These are phyloP conservation scores for Platorchestia sp. DNA, from an alignment of 1,140 invertebrate genomes.

Conservation along the genomic window DNA sequence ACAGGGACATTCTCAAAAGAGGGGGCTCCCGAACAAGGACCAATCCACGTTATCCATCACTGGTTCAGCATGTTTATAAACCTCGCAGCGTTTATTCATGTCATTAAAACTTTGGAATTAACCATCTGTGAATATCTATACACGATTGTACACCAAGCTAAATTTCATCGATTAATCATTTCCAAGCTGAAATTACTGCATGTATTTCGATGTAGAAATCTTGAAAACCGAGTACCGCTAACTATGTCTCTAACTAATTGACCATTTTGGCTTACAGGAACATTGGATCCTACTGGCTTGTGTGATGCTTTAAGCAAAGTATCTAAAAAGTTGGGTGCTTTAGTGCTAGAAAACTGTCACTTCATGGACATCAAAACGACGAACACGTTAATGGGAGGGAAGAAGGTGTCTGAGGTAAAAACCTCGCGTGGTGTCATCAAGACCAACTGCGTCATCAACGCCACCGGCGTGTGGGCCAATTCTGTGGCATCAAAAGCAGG, in stretches of 20 bases:
- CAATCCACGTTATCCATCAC: too few species aligned
- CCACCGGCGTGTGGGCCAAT: slow-evolving; percentile 81
- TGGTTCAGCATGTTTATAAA: too few species aligned
- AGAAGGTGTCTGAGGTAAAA: slow-evolving; percentile 81
- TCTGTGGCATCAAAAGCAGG: slow-evolving; percentile 81
- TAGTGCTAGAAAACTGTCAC: slow-evolving; percentile 83
- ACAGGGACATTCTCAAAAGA: too few species aligned
- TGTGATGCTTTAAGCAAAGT: slow-evolving; percentile 81
- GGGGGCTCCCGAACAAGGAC: too few species aligned
- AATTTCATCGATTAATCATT: too few species aligned
- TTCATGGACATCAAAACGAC: slow-evolving; percentile 79
- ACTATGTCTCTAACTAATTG: not conserved
- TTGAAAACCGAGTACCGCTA: too few species aligned
- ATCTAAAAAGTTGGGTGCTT: slow-evolving; percentile 78
- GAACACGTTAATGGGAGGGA: slow-evolving; percentile 77
- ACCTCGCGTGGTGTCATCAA: slow-evolving; percentile 81
- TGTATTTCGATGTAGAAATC: too few species aligned
- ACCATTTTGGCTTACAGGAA: slow-evolving; percentile 71
- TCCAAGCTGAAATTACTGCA: too few species aligned
- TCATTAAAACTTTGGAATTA: too few species aligned
- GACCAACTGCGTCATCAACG: slow-evolving; percentile 83
- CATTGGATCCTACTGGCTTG: slow-evolving; percentile 83
- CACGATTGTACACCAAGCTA: too few species aligned
- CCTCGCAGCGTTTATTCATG: too few species aligned
- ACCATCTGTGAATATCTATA: too few species aligned